Evolutionary conservation across 2,888 invertebrate species (phyloP), one percentile per base, ranked within the genome.

Genomic region (Acrobasis repandana): DNA sequence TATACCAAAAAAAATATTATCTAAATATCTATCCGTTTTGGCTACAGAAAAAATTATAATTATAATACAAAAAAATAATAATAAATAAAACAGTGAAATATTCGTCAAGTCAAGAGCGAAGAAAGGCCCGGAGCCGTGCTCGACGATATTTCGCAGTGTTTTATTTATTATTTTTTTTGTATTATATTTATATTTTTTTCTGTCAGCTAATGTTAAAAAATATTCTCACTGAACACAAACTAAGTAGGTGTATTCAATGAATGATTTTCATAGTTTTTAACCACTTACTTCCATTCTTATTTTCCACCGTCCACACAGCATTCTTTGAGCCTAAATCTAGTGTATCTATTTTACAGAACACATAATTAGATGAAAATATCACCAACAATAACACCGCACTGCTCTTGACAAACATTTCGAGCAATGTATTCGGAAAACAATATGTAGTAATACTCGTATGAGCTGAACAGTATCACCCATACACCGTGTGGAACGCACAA

Each of bases 241-340:
- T 48, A 16, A 43, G 11, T n/a, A 43, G 3, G 8, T 28, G 48
- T 51, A 36, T 56, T 57, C 14, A 50, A 6, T 34, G 34, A 11
- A 38, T 10, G 11, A 43, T 14, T n/a, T 10, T n/a, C 6, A n/a
- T 43, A n/a, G n/a, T n/a, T n/a, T n/a, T n/a, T n/a, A n/a, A n/a
- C 16, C 46, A 89, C 92, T 91, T 75, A 92, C 92, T 80, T 74
- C 80, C 83, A 75, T 90, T 90, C 33, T 70, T 71, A 69, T 87
- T 92, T 61, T 76, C 73, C 61, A 90, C 76, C 20, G 69, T 83
- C 92, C 92, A 92, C 15, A 48, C 59, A 11, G 68, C 63, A 10
- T 62, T 52, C n/a, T 61, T 49, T 0, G 56, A 70, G 11, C 67
- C 63, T 59, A 79, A 68, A 48, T 68, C 61, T 59, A 77, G 67